Conservation (phyloP, 2,888 invertebrate genomes). For the Trissolcus japonicus region DNA sequence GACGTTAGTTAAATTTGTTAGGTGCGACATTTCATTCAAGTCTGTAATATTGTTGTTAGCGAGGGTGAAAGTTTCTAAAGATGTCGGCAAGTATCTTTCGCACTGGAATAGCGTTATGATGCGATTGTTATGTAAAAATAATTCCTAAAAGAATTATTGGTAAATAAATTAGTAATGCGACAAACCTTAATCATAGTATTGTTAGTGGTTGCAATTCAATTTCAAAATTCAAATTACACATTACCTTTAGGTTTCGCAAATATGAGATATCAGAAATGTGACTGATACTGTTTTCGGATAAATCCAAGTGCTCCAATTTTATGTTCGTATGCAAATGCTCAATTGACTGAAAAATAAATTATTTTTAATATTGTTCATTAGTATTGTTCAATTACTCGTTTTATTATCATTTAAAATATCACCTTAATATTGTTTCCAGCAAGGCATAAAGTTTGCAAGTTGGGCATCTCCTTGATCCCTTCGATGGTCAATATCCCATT, state of each 20-base stretch:
- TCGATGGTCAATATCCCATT: slow-evolving; percentile 94
- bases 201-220: background rate
- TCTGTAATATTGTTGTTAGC: slow-evolving; percentile 90
- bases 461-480: slow-evolving; percentile 89
- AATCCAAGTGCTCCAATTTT: slow-evolving; percentile 88
- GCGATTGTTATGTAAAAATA: slow-evolving; percentile 90
- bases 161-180: slow-evolving; percentile 15
- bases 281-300: slow-evolving; percentile 92
- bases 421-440: slow-evolving; percentile 94
- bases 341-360: slow-evolving; percentile 79
- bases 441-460: slow-evolving; percentile 88
- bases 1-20: slow-evolving; percentile 85
- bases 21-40: slow-evolving; percentile 89
- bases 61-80: slow-evolving; percentile 85
- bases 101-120: slow-evolving; percentile 88
- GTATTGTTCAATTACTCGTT: background rate
- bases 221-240: slow-evolving; percentile 6
- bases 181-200: background rate
- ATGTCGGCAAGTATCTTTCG: slow-evolving; percentile 87
- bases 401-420: slow-evolving; percentile 41
- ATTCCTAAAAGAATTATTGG: slow-evolving; percentile 80
- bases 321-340: slow-evolving; percentile 90
- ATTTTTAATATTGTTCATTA: background rate
- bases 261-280: slow-evolving; percentile 90
- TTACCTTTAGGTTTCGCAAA: slow-evolving; percentile 87